Percentiles rank a stretch among this genome's conserved stretches.
Evolutionary conservation across 1,140 invertebrate genomes (phyloP).

Genomic region (Steinernema feltiae): DNA sequence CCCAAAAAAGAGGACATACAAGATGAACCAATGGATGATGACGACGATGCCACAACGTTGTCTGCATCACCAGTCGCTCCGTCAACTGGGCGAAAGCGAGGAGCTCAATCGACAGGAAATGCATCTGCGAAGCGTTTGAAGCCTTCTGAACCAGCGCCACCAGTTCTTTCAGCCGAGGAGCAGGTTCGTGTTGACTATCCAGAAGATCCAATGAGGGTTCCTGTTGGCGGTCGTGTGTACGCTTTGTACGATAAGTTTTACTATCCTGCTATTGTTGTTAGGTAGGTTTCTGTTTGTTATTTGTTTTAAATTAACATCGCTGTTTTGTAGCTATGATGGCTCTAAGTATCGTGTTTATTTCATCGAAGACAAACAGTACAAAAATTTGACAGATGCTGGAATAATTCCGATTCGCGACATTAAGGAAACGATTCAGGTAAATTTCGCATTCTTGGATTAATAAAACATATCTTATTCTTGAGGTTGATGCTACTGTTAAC

Average conservation of each 20-base stretch:
- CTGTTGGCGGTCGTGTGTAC: constrained; percentile 43
- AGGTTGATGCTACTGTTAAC: constrained; percentile 19
- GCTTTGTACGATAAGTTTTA: constrained; percentile 44
- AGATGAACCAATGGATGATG: no score
- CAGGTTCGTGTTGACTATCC: constrained; percentile 37
- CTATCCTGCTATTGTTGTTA: constrained; percentile 50
- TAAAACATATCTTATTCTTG: background rate
- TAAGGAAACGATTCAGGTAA: constrained; percentile 25
- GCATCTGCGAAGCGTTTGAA: background rate
- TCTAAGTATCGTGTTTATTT: constrained; percentile 52
- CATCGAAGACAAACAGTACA: constrained; percentile 40
- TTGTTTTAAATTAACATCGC: background rate
- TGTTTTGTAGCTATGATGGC: constrained; percentile 43
- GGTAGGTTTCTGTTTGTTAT: constrained; percentile 35
- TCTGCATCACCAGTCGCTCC: no score
- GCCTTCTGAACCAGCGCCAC: background rate
- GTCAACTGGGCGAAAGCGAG: no score
- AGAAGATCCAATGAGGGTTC: constrained; percentile 19
- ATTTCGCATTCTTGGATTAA: constrained; percentile 6
- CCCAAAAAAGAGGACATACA: no score
- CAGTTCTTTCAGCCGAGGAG: constrained; percentile 27
- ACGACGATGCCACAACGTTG: no score
- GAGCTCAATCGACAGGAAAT: no score
- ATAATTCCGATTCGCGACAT: constrained; percentile 44
- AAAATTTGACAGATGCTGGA: constrained; percentile 40